These are phyloP conservation scores for Euplagia quadripunctaria DNA, from an alignment of 2,888 invertebrate genomes.

Conservation along the genomic window DNA sequence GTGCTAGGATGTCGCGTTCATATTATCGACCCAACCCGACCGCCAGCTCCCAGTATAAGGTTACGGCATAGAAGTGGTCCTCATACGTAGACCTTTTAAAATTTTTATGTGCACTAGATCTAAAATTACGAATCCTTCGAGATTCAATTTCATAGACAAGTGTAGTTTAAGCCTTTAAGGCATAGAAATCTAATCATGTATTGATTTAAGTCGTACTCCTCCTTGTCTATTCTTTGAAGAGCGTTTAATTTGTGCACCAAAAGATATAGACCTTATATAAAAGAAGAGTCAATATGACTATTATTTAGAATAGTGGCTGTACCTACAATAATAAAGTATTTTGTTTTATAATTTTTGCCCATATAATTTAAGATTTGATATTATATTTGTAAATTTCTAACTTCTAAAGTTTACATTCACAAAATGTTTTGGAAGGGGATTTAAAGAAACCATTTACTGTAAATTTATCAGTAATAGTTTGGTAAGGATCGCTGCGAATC, in stretches of 20 bases:
- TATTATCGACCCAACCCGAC: conserved; percentile 7
- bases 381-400: too few relatives aligned
- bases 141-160: background rate
- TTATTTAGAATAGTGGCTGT: too few relatives aligned
- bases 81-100: background rate
- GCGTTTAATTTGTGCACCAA: background rate
- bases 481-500: conserved; percentile 8
- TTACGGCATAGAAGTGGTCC: conserved; percentile 1
- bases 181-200: background rate
- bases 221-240: background rate
- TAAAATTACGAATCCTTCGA: background rate
- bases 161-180: background rate
- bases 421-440: background rate
- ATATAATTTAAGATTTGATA: too few relatives aligned
- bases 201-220: background rate
- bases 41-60: background rate
- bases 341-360: too few relatives aligned
- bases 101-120: too few relatives aligned
- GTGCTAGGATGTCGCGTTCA: conserved; percentile 32
- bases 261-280: background rate
- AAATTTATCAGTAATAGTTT: background rate
- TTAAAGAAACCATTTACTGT: background rate
- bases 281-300: too few relatives aligned
- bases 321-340: too few relatives aligned
- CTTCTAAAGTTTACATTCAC: background rate